phyloP scores from a whole-genome alignment of 2,888 invertebrate genomes.

The Sacculina carcini region DNA sequence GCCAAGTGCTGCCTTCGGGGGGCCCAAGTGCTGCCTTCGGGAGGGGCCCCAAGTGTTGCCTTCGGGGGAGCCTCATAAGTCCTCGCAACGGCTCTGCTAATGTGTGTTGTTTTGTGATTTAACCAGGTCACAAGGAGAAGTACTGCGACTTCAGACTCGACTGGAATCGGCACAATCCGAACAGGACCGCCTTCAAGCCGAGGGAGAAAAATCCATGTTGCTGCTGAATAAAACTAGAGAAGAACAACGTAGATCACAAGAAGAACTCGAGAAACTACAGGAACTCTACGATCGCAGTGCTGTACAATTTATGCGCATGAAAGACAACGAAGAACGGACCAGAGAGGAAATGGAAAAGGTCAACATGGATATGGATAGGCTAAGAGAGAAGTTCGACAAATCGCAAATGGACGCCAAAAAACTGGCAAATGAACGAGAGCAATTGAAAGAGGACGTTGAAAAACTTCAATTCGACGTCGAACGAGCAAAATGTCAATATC shows the following conservation, averaged over 20 bases:
- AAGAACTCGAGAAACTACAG: slow-evolving; percentile 55
- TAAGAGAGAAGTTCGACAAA: slow-evolving; percentile 65
- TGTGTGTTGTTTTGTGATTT: too few relatives aligned
- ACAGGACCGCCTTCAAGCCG: slow-evolving; percentile 55
- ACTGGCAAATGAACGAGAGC: slow-evolving; percentile 21
- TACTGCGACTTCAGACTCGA: slow-evolving; percentile 62
- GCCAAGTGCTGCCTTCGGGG: too few relatives aligned
- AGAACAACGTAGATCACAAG: slow-evolving; percentile 58
- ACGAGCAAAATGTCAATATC: slow-evolving; percentile 55
- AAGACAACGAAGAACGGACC: slow-evolving; percentile 71
- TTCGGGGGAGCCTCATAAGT: too few relatives aligned
- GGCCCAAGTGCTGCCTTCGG: too few relatives aligned
- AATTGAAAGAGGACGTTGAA: slow-evolving; percentile 18
- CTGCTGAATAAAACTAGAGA: slow-evolving; percentile 53
- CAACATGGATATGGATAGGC: slow-evolving; percentile 55
- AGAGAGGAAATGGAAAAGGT: slow-evolving; percentile 49
- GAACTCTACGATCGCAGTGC: slow-evolving; percentile 70
- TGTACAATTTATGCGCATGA: slow-evolving; percentile 53
- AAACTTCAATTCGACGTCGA: slow-evolving; percentile 37
- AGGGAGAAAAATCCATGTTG: slow-evolving; percentile 57
- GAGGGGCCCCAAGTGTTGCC: too few relatives aligned
- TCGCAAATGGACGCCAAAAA: slow-evolving; percentile 56
- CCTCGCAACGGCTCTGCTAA: too few relatives aligned
- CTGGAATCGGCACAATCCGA: slow-evolving; percentile 66
- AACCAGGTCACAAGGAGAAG: slow-evolving; percentile 63